Evolutionary conservation across 2,888 invertebrate species (phyloP).

Genomic region (Plebejus anna): DNA sequence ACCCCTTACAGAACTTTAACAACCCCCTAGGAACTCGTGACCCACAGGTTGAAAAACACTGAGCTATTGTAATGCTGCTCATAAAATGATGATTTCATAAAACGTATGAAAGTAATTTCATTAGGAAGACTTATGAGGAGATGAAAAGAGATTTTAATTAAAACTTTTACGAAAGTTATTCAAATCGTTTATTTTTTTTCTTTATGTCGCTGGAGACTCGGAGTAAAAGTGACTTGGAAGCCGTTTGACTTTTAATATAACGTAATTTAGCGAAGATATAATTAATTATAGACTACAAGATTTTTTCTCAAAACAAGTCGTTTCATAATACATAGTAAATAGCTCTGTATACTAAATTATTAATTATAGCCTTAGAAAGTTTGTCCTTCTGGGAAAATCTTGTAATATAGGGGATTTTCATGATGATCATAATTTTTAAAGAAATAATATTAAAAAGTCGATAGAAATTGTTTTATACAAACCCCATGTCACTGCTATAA

Average conservation of each 20-base stretch:
- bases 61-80: background rate
- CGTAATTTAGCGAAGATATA: background rate
- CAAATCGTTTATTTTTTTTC: background rate
- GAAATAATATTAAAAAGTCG: too few species aligned
- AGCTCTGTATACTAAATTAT: too few species aligned
- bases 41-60: too few species aligned
- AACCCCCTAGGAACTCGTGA: too few species aligned
- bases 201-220: background rate
- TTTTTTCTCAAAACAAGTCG: background rate
- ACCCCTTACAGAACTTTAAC: too few species aligned
- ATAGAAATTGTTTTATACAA: too few species aligned
- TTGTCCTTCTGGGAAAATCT: too few species aligned
- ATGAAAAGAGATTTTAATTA: constrained; percentile 17
- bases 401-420: too few species aligned
- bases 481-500: too few species aligned
- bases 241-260: constrained; percentile 11
- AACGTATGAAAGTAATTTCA: background rate
- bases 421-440: too few species aligned
- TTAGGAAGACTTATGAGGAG: background rate
- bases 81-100: background rate
- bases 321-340: too few species aligned
- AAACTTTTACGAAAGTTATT: constrained; percentile 19
- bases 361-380: too few species aligned
- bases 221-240: constrained; percentile 18
- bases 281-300: background rate